phyloP scores from a whole-genome alignment of 1,140 invertebrate species.

The Apocrypta bakeri region DNA sequence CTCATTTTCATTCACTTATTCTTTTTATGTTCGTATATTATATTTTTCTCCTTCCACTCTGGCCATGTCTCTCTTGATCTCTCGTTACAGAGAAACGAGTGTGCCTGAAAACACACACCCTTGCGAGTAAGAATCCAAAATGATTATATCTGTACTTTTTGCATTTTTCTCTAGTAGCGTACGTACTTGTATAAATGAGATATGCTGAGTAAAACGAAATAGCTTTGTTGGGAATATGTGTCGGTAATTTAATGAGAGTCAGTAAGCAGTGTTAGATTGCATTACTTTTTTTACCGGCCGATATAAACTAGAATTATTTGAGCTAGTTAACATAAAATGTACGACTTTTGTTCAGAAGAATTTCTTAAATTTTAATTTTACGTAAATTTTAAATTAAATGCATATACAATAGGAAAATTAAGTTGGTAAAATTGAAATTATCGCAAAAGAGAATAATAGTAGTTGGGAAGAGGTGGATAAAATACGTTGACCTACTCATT shows the following conservation, averaged over 20 bases:
- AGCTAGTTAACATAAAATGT: too few relatives aligned
- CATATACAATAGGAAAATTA: too few relatives aligned
- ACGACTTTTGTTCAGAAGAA: too few relatives aligned
- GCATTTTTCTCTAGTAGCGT: neutral
- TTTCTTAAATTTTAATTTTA: too few relatives aligned
- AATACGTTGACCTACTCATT: too few relatives aligned
- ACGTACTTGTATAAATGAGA: neutral
- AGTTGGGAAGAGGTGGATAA: too few relatives aligned
- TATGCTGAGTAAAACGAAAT: neutral
- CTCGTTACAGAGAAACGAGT: neutral
- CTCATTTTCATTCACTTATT: conserved; percentile 23
- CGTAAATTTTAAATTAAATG: too few relatives aligned
- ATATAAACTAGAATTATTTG: too few relatives aligned
- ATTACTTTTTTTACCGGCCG: neutral
- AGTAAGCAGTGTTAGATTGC: too few relatives aligned
- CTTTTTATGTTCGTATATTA: neutral
- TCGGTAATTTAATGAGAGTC: conserved; percentile 8
- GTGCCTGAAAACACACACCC: neutral
- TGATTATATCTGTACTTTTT: neutral
- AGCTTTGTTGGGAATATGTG: conserved; percentile 6
- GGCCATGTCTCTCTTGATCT: neutral
- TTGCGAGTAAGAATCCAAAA: neutral
- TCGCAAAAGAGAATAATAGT: too few relatives aligned
- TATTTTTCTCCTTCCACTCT: neutral
- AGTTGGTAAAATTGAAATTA: too few relatives aligned